Evolutionary conservation across 2,113 vertebrate species (phyloP), one percentile per base, ranked within the genome.

Genomic region (Forbesichthys agassizii): DNA sequence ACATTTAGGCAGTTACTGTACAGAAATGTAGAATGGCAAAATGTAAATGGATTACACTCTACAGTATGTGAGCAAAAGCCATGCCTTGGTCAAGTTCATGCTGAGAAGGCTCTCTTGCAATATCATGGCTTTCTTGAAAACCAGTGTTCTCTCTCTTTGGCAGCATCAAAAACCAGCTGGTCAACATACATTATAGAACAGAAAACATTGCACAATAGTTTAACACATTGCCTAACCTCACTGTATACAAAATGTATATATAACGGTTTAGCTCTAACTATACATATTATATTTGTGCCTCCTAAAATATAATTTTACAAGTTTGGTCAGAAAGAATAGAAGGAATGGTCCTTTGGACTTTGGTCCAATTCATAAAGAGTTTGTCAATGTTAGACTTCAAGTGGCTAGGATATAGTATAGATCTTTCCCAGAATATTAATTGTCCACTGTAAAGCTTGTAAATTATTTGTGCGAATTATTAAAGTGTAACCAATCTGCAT

Each of bases 91-190:
- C 68, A 58, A 57, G 65, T 48, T 48, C 0, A 61, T 18, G 61
- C 61, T 70, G 54, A 64, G 33, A 66, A n/a, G 7, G 46, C 11
- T 27, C 36, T 48, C 46, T 63, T 61, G 48, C 59, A 67, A 13
- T 0, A 62, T 48, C 64, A 69, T 74, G 69, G 66, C 64, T 64
- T 66, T 47, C 55, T 54, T 13, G 8, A 53, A 52, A 49, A 61
- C 13, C n/a, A 27, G 53, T 33, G 18, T 48, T 9, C 11, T 16
- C 64, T 59, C 27, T 78, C 80, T 78, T 87, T 83, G 78, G 80
- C 61, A 65, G 63, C 59, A 62, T 1, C 46, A 27, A 53, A 75
- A 76, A n/a, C 62, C 20, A 69, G n/a, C 57, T 53, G 63, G 68
- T 18, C 46, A 49, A 59, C 14, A 36, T 13, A 51, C 20, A 59